Conservation (phyloP, 2,888 invertebrate species). For the Phymatocera aterrima region DNA sequence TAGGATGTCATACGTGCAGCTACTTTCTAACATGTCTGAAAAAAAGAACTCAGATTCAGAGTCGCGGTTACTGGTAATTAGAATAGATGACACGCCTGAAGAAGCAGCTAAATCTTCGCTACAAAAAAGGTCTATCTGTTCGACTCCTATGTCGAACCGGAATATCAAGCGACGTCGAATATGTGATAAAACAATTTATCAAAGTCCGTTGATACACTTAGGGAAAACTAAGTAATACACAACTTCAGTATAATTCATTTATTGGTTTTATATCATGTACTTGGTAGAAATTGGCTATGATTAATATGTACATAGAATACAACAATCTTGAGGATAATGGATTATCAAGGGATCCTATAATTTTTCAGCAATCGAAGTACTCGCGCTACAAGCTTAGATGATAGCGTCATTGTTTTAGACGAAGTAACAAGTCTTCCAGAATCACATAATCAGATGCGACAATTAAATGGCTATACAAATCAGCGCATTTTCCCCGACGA, state of each 20-base stretch:
- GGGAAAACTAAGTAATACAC: conserved; percentile 30
- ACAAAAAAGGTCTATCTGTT: neutral
- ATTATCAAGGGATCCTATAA: too few relatives aligned
- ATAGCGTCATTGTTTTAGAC: conserved; percentile 11
- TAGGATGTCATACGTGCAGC: neutral
- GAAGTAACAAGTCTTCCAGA: neutral
- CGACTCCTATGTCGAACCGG: neutral
- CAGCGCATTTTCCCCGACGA: conserved; percentile 40
- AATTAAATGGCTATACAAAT: neutral
- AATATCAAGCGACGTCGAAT: neutral
- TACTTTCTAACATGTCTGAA: neutral
- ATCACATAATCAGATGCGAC: neutral
- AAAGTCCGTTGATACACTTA: conserved; percentile 42
- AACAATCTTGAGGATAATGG: too few relatives aligned
- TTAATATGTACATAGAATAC: too few relatives aligned
- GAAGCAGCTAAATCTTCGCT: neutral
- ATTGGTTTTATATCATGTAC: neutral
- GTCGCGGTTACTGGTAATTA: neutral
- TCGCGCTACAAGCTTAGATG: neutral
- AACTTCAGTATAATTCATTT: neutral
- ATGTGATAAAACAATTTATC: neutral
- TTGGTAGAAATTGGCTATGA: neutral
- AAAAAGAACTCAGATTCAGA: neutral
- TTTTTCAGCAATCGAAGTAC: neutral
- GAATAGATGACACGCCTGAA: neutral